A percentile compares a stretch with the other conserved stretches of the same genome.
These are phyloP conservation scores for Calameuta pallipes DNA, from an alignment of 2,888 invertebrate species.

Conservation along the genomic window DNA sequence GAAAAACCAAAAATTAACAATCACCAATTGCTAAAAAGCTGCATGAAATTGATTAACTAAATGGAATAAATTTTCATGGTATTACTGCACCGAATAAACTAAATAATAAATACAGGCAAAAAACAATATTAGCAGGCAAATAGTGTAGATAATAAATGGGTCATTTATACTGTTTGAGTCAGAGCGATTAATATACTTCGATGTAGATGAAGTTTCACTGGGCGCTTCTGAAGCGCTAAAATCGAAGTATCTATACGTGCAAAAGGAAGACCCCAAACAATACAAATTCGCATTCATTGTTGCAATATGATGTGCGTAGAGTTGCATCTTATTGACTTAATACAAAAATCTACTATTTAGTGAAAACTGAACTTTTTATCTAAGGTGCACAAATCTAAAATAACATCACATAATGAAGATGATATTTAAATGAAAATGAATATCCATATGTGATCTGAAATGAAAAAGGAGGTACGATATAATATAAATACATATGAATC, in stretches of 20 bases:
- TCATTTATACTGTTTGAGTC: constrained; percentile 3
- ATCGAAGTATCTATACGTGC: background rate
- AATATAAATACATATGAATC: background rate
- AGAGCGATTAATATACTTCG: background rate
- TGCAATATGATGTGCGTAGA: background rate
- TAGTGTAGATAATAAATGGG: background rate
- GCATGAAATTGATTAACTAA: background rate
- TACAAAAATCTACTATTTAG: background rate
- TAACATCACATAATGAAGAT: background rate
- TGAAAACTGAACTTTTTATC: background rate
- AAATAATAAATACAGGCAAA: constrained; percentile 3
- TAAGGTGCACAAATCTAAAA: background rate
- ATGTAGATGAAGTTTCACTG: background rate
- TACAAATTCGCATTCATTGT: background rate
- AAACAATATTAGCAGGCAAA: constrained; percentile 1
- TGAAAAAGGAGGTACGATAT: constrained; percentile 8
- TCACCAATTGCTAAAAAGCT: constrained; percentile 10
- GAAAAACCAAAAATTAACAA: background rate
- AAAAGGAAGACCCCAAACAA: background rate
- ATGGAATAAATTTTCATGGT: background rate
- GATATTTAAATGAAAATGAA: background rate
- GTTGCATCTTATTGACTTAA: background rate
- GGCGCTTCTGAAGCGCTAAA: background rate
- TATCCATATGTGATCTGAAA: constrained; percentile 13
- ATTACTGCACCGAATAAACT: background rate